Evolutionary conservation across 2,888 invertebrate genomes (phyloP), one percentile per base, ranked within the genome.

Genomic region (Pogonocherus hispidulus): DNA sequence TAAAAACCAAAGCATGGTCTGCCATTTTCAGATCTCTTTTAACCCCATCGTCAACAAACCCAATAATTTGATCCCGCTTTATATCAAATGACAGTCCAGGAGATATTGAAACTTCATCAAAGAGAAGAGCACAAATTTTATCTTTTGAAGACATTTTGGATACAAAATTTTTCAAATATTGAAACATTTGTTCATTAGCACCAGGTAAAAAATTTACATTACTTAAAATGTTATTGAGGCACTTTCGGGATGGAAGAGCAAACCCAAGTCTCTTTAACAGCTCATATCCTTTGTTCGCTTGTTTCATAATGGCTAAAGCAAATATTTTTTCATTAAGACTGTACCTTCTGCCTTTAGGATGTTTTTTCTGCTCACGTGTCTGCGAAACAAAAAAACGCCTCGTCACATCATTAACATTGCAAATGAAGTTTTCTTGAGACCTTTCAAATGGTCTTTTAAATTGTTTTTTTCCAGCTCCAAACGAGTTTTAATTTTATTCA

Each of bases 1-100:
- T 49, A 49, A 49, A 49, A 49, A 49, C 49, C 18, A 49, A 20
- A 16, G 49, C 49, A 16, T 49, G 49, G 49, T 49, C 14, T 8
- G 49, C 49, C 3, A 49, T 16, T 16, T 49, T 49, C 20, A 22
- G 19, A 11, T 49, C 8, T 6, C 9, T 49, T 22, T 49, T 22
- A 16, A 6, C 16, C 5, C 18, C 49, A 49, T 14, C 18, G 18
- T 49, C 49, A 9, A 14, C 49, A 49, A 49, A 49, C n/a, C 49
- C 49, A 14, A 16, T 14, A 22, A 49, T 16, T 14, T 9, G 9
- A 22, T 49, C 49, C n/a, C 16, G 9, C 18, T 49, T 49, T 9
- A 22, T 22, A 16, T 49, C 49, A 49, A 6, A 49, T n/a, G 49
- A 14, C 9, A 49, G n/a, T 49, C 16, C 5, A 49, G 49, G 49